Conservation (phyloP, 2,888 invertebrate species). For the Oscheius myriophilus region DNA sequence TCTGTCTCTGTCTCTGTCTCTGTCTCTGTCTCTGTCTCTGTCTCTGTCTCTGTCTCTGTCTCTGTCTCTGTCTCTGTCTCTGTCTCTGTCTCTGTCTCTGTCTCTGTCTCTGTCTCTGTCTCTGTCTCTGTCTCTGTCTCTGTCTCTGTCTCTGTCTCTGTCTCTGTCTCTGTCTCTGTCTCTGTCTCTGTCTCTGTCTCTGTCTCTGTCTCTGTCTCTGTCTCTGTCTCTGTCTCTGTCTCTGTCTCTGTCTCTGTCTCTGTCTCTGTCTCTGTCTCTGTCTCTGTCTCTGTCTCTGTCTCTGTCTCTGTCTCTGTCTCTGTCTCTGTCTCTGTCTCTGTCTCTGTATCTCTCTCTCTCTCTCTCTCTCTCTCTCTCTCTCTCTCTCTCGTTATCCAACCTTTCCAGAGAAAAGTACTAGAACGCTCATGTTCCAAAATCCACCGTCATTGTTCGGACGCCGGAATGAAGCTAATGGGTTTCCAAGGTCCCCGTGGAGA, state of each 20-base stretch:
- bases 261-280: not conserved
- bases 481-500: constrained; percentile 51
- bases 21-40: not conserved
- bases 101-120: too few species aligned
- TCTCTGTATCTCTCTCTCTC: not conserved
- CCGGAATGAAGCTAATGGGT: constrained; percentile 61
- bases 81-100: not conserved
- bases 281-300: not conserved
- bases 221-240: not conserved
- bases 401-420: constrained; percentile 16
- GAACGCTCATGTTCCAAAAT: constrained; percentile 62
- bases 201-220: not conserved
- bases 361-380: too few species aligned
- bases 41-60: not conserved
- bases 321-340: not conserved
- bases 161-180: not conserved
- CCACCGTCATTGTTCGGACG: constrained; percentile 66
- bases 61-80: not conserved
- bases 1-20: not conserved
- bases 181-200: not conserved
- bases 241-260: not conserved
- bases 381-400: not conserved
- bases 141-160: not conserved
- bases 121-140: not conserved
- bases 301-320: not conserved